Base-by-base conservation (phyloP, 2,888 invertebrate species). In the Tineola bisselliella region DNA sequence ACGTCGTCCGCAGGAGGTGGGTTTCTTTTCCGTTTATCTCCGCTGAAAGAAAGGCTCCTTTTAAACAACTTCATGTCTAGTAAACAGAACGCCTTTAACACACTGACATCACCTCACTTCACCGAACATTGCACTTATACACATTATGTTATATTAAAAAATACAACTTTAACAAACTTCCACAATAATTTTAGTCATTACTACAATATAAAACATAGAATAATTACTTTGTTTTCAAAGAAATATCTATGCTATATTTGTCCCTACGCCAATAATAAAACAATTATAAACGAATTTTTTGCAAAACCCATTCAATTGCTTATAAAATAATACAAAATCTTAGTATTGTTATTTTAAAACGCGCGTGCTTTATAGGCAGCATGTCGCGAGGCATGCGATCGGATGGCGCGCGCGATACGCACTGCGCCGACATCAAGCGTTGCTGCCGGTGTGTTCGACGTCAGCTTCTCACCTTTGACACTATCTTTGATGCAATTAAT, bases 11-110 rank as follows among this genome's bases (percentile, higher is more conserved):
- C 58, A 15, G 75, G 71, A 66, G 70, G 75, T 63, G 79, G 72
- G 77, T 76, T 79, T 68, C 75, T 84, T 83, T 84, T 84, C 72
- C 81, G 82, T 81, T 87, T 87, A 78, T 86, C 87, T 73, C 78
- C 73, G 70, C 79, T 82, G 76, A 84, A 81, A 68, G 84, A 86
- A 74, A 84, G 75, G 74, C 81, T 84, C 75, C 86, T 81, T 79
- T 81, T 87, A 79, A 87, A 87, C 76, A 87, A 75, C 77, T 86
- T 87, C 86, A 87, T 87, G 75, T 77, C 66, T 69, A 66, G 67
- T 68, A 64, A 64, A 69, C 67, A 38, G n/a, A 38, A 38, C 38
- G 48, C 48, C 15, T 48, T 48, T 15, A 13, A 48, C 13, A 65
- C 67, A 68, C 69, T 65, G 68, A 70, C 68, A 66, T 74, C 76